A percentile compares a stretch with the other conserved stretches of the same genome.
phyloP scores from a whole-genome alignment of 2,888 invertebrate species.

The Andrena minutula region DNA sequence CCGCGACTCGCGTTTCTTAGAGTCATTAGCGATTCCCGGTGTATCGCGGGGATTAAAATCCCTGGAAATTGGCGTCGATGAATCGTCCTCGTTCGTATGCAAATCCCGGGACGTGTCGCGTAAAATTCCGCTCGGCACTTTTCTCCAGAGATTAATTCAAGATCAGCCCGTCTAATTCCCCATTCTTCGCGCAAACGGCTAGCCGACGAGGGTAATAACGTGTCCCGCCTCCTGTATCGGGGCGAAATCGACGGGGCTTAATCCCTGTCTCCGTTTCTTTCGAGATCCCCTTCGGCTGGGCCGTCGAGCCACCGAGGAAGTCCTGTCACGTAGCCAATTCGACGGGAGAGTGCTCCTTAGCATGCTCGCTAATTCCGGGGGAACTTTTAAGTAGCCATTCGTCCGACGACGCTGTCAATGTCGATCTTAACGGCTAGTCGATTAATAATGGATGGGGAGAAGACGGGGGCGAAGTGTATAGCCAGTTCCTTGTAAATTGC shows the following conservation, averaged over 20 bases:
- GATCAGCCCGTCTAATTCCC: slow-evolving; percentile 35
- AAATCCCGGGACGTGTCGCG: slow-evolving; percentile 31
- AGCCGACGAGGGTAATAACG: slow-evolving; percentile 39
- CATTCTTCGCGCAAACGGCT: slow-evolving; percentile 32
- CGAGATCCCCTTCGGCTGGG: background rate
- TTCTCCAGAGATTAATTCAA: slow-evolving; percentile 34
- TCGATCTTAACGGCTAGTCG: slow-evolving; percentile 6
- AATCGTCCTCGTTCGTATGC: slow-evolving; percentile 44
- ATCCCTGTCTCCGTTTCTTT: slow-evolving; percentile 56
- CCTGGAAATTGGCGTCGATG: slow-evolving; percentile 9
- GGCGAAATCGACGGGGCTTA: slow-evolving; percentile 55
- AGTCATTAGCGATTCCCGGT: background rate
- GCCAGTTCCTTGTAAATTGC: background rate
- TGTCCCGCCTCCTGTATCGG: slow-evolving; percentile 49
- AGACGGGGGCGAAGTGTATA: background rate
- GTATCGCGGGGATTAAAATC: slow-evolving; percentile 13
- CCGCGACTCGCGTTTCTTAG: background rate
- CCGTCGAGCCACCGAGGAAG: slow-evolving; percentile 16
- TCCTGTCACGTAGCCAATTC: slow-evolving; percentile 66
- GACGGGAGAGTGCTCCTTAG: slow-evolving; percentile 49
- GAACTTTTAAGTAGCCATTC: background rate
- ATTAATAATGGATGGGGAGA: slow-evolving; percentile 13
- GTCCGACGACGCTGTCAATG: background rate
- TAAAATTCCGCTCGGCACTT: slow-evolving; percentile 8
- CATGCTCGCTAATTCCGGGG: slow-evolving; percentile 33